Base-by-base conservation (phyloP, 2,888 invertebrate genomes). In the Candidula unifasciata region DNA sequence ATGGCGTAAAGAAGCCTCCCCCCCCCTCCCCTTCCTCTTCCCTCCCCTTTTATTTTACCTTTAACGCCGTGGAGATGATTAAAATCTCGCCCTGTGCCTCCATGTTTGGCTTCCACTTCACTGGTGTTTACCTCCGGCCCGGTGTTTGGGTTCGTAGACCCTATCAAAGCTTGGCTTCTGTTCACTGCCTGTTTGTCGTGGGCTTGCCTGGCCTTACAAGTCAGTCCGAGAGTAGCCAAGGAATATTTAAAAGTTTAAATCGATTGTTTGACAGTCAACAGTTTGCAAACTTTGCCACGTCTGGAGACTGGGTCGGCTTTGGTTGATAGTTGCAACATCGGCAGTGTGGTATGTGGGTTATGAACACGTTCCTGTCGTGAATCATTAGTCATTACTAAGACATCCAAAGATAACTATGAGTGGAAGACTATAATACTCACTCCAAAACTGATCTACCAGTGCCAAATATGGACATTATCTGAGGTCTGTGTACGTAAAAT, bases 131-230 rank as follows among this genome's bases (percentile, higher is more conserved):
- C 33, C 54, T 60, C 6, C 33, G 35, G 37, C 73, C 33, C 57
- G 24, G 24, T 54, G 80, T 80, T 80, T 80, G 68, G 80, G 68
- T 33, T 66, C 30, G 80, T n/a, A 68, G 68, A 68, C 68, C 68
- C 52, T 80, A 52, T 80, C 68, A 80, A 80, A 80, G 80, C 68
- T 27, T 77, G 68, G 80, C 21, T 54, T 10, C 68, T 68, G 68
- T 80, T 69, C 80, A 30, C 68, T 54, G 68, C 44, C 44, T 64
- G 80, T 80, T 80, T 80, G 66, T 69, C 33, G 80, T 60, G 68
- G 80, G 80, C 68, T 80, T 80, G 68, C 21, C 68, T 3, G 37
- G 68, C 27, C 68, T 80, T 80, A 80, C 71, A 73, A 69, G 81
- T 69, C 73, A 73, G 73, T 57, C 73, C 57, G 2, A 37, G 37